phyloP scores from a whole-genome alignment of 1,140 invertebrate species.

The Conus ventricosus region DNA sequence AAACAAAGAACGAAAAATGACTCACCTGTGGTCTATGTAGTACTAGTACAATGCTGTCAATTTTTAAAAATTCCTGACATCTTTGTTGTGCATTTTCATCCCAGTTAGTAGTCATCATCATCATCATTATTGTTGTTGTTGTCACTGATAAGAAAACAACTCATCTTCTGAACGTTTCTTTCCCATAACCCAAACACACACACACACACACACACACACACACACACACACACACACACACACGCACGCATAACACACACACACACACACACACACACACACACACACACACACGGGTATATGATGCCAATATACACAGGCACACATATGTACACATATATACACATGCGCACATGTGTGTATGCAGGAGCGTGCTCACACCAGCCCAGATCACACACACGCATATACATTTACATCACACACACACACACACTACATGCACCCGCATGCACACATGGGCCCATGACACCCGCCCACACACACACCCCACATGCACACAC shows the following conservation, averaged over 20 bases:
- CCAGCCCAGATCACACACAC: neutral
- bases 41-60: too few species aligned
- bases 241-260: neutral
- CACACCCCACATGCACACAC: too few species aligned
- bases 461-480: too few species aligned
- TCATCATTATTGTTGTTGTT: too few species aligned
- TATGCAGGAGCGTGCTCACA: neutral
- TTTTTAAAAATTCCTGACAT: too few species aligned
- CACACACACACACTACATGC: neutral
- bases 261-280: constrained; percentile 16
- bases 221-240: too few species aligned
- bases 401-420: neutral
- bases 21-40: too few species aligned
- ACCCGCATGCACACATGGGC: neutral
- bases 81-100: too few species aligned
- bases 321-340: neutral
- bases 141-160: too few species aligned
- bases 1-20: too few species aligned
- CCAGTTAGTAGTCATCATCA: too few species aligned
- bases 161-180: too few species aligned
- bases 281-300: neutral
- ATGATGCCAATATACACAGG: neutral
- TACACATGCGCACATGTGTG: neutral
- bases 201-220: neutral
- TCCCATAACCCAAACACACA: neutral